Base-by-base conservation (phyloP, 1,140 invertebrate genomes). In the Drosophila subobscura region DNA sequence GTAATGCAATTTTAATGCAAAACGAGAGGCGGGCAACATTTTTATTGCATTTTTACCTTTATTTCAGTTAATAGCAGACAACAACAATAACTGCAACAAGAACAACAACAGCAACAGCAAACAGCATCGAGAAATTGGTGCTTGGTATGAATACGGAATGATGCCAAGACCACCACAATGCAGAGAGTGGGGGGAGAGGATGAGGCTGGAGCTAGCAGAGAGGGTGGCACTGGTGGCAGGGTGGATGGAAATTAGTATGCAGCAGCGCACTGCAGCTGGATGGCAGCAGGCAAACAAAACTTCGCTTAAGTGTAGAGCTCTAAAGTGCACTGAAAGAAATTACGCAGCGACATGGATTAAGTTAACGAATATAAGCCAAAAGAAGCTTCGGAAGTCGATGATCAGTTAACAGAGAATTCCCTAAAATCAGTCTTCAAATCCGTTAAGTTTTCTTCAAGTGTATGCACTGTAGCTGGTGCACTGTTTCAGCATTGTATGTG, bases 1-100 rank as follows among this genome's bases (percentile, higher is more conserved):
- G 88, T 80, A 85, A 90, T 90, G 88, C 88, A 90, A 90, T 90
- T 90, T 90, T 90, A 90, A 90, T 90, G 88, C 84, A 84, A 81
- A 88, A 71, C 77, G 71, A 72, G 72, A 75, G 83, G 77, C 74
- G 83, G 81, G 59, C 73, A 71, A 64, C 81, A 86, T 81, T 86
- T 86, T 86, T 86, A 85, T 86, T 86, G 83, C 83, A 85, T 63
- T 77, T 90, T 84, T 86, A 73, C 83, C 78, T 90, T 86, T 90
- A 90, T 90, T 90, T 88, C 65, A 83, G 56, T 83, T 90, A 88
- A 90, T 90, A 86, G 81, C 86, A 75, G 76, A 47, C 66, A 67
- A 52, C 64, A 77, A 61, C 84, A 77, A 71, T 67, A 74, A 63
- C 66, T 77, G 60, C 67, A 71, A 22, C 65, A 49, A 53, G 63